Evolutionary conservation across 1,140 invertebrate genomes (phyloP).

Genomic region (Heliothis virescens): DNA sequence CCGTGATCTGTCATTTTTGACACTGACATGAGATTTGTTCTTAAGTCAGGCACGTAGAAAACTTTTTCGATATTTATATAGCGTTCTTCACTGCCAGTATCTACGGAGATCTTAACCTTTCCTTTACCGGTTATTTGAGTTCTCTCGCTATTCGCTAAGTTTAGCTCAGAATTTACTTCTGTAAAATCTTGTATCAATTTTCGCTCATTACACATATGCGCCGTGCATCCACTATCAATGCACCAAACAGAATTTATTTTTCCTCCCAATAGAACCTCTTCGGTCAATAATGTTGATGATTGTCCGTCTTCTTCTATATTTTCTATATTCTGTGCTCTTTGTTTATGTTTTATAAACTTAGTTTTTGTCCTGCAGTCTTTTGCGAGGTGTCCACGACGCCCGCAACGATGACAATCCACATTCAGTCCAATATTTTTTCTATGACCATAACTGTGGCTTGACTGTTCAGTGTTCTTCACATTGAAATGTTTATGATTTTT

Average conservation of each 20-base stretch:
- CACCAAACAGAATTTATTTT: too few species aligned
- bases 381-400: conserved; percentile 55
- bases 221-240: too few species aligned
- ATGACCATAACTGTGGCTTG: conserved; percentile 46
- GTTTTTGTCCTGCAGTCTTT: conserved; percentile 54
- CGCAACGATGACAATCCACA: conserved; percentile 52
- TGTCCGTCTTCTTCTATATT: conserved; percentile 35
- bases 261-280: too few species aligned
- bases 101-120: conserved; percentile 45
- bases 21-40: conserved; percentile 53
- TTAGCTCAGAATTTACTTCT: too few species aligned
- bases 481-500: too few species aligned
- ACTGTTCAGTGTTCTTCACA: too few species aligned
- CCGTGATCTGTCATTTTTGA: conserved; percentile 53
- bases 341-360: conserved; percentile 42
- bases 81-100: conserved; percentile 53
- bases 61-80: conserved; percentile 15
- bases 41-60: conserved; percentile 35
- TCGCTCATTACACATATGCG: too few species aligned
- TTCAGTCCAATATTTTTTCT: conserved; percentile 33
- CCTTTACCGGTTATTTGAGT: too few species aligned
- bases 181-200: too few species aligned
- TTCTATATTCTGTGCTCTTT: conserved; percentile 50
- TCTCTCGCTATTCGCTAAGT: too few species aligned
- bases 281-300: too few species aligned